Percentiles rank a stretch among this genome's conserved stretches.
Evolutionary conservation across 2,888 invertebrate species (phyloP).

Genomic region (Anarsia innoxiella): DNA sequence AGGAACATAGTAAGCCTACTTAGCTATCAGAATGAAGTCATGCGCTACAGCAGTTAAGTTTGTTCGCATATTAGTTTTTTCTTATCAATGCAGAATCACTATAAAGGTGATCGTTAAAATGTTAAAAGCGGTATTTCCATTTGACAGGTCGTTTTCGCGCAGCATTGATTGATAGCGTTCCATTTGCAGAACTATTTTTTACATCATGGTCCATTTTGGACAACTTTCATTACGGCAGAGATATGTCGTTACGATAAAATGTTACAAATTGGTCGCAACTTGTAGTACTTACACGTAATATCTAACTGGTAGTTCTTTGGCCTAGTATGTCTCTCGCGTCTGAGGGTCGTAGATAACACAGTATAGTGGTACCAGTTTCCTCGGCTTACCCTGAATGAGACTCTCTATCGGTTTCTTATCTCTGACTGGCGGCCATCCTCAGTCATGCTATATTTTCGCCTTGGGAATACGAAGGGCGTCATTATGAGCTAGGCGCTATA

Average conservation of each 20-base stretch:
- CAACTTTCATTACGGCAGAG: conserved; percentile 8
- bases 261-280: conserved; percentile 25
- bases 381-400: conserved; percentile 4
- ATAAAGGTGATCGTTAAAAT: too few species aligned
- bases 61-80: too few species aligned
- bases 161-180: conserved; percentile 40
- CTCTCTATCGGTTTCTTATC: conserved; percentile 4
- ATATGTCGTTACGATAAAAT: conserved; percentile 23
- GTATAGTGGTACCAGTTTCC: conserved; percentile 6
- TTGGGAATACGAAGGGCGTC: neutral
- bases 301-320: conserved; percentile 1
- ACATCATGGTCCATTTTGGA: conserved; percentile 14
- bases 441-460: neutral
- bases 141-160: conserved; percentile 34
- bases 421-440: neutral
- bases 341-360: conserved; percentile 8
- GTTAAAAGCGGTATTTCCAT: conserved; percentile 20
- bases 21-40: too few species aligned
- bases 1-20: too few species aligned
- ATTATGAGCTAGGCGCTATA: neutral
- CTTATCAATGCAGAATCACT: too few species aligned
- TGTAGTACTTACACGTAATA: neutral
- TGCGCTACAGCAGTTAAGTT: too few species aligned
- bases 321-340: conserved; percentile 1
- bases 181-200: conserved; percentile 29